A percentile compares a stretch with the other conserved stretches of the same genome.
Conservation (phyloP, 1,140 invertebrate genomes). For the Diorhabda carinulata region DNA sequence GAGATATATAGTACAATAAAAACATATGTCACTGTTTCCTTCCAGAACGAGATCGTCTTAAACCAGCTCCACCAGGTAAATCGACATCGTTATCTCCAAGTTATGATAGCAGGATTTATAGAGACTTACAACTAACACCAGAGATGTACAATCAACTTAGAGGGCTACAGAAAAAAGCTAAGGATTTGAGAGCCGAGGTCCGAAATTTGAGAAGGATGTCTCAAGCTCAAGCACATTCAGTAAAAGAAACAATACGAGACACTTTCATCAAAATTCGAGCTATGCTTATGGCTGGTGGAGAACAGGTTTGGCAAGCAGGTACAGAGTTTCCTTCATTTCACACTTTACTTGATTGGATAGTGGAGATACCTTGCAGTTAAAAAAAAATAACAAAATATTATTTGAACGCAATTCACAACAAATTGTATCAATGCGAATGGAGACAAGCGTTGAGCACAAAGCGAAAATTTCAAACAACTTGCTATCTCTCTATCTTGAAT, state of each 20-base stretch:
- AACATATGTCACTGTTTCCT: constrained; percentile 14
- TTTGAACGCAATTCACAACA: no score
- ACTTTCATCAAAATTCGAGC: constrained; percentile 80
- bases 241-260: constrained; percentile 86
- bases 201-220: constrained; percentile 82
- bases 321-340: constrained; percentile 6
- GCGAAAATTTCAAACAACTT: no score
- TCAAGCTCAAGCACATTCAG: constrained; percentile 83
- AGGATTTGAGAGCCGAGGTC: constrained; percentile 86
- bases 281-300: constrained; percentile 62
- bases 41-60: constrained; percentile 74
- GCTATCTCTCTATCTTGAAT: no score
- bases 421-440: no score
- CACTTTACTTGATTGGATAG: no score
- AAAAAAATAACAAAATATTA: no score
- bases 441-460: no score
- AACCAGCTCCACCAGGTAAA: constrained; percentile 77
- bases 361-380: no score
- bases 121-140: constrained; percentile 67
- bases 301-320: constrained; percentile 50
- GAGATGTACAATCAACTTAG: constrained; percentile 85
- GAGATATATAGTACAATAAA: background rate
- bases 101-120: constrained; percentile 58
- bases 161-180: constrained; percentile 82
- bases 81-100: constrained; percentile 68